These are phyloP conservation scores for Spodoptera picta DNA, from an alignment of 2,888 invertebrate genomes.

Conservation along the genomic window DNA sequence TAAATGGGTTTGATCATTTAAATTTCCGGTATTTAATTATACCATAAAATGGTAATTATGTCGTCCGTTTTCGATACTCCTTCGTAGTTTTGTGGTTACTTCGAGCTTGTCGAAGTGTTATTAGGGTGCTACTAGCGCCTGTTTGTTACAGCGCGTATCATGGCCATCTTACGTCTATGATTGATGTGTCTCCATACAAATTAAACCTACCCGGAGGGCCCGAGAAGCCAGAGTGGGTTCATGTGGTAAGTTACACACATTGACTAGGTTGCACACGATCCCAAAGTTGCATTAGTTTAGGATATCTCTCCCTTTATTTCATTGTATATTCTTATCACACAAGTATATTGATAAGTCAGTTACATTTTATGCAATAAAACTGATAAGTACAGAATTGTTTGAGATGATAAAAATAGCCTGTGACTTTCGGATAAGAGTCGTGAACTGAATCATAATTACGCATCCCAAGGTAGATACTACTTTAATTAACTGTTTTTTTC, in stretches of 20 bases:
- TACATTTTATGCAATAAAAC: constrained; percentile 18
- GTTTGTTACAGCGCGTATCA: constrained; percentile 98
- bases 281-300: constrained; percentile 36
- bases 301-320: constrained; percentile 10
- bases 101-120: constrained; percentile 77
- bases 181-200: constrained; percentile 99
- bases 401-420: constrained; percentile 34
- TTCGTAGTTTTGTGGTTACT: constrained; percentile 60
- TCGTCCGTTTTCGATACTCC: constrained; percentile 1
- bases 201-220: constrained; percentile 96
- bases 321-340: constrained; percentile 40
- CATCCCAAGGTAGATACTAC: too few relatives aligned
- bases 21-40: too few relatives aligned
- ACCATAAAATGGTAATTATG: too few relatives aligned
- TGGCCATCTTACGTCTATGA: constrained; percentile 98
- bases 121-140: constrained; percentile 87
- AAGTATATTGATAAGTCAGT: constrained; percentile 32
- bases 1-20: too few relatives aligned
- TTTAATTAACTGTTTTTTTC: too few relatives aligned
- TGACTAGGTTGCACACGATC: constrained; percentile 51
- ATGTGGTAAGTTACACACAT: constrained; percentile 92
- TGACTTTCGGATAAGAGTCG: background rate
- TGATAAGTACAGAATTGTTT: constrained; percentile 18
- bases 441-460: too few relatives aligned
- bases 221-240: constrained; percentile 95